phyloP scores from a whole-genome alignment of 2,888 invertebrate species.

The Tetragonula carbonaria region DNA sequence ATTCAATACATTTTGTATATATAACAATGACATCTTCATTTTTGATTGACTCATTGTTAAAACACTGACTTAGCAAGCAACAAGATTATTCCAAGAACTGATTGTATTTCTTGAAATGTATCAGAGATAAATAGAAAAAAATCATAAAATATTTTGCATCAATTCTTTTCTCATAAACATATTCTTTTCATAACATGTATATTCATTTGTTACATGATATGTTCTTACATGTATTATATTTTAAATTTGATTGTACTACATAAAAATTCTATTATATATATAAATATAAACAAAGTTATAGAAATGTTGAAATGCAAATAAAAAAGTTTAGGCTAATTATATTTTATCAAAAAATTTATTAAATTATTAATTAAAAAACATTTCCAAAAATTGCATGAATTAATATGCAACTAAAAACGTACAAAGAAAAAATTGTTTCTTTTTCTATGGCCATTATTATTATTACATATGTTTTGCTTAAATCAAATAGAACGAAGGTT shows the following conservation, averaged over 20 bases:
- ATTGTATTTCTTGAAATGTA: slow-evolving; percentile 18
- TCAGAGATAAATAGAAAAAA: slow-evolving; percentile 2
- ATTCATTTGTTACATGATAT: no score
- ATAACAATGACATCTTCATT: slow-evolving; percentile 12
- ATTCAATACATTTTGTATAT: not conserved
- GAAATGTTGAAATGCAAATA: not conserved
- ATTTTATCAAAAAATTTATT: slow-evolving; percentile 6
- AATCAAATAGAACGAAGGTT: slow-evolving; percentile 36
- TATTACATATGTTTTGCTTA: slow-evolving; percentile 46
- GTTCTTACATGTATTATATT: no score
- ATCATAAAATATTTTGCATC: not conserved
- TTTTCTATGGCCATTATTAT: slow-evolving; percentile 62
- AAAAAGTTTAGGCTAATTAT: not conserved
- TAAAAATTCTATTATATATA: no score
- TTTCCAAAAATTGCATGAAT: slow-evolving; percentile 15
- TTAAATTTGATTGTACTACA: no score
- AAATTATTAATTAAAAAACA: slow-evolving; percentile 4
- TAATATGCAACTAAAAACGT: slow-evolving; percentile 3
- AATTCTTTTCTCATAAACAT: no score
- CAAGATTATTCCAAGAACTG: slow-evolving; percentile 40
- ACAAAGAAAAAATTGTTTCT: slow-evolving; percentile 48
- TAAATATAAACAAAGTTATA: not conserved
- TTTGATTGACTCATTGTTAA: slow-evolving; percentile 50
- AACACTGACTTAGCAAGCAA: slow-evolving; percentile 13
- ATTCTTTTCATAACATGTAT: no score